Conservation (phyloP, 2,113 vertebrate species). For the Egretta garzetta region DNA sequence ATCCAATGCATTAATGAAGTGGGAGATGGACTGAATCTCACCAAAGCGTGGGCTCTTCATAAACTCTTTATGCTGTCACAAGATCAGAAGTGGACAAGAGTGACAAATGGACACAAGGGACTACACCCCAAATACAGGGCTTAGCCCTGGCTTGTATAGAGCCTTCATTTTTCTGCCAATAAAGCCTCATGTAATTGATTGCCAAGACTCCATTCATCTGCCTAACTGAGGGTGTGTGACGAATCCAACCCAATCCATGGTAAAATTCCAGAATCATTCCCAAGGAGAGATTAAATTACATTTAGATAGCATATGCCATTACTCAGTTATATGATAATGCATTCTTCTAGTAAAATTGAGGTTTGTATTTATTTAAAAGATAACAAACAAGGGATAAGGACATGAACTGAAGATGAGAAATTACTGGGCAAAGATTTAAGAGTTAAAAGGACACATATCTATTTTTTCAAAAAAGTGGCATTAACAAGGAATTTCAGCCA, state of each 20-base stretch:
- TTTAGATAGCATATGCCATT: background rate
- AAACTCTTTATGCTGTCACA: background rate
- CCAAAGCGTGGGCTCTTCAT: background rate
- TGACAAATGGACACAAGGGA: background rate
- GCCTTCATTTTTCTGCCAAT: background rate
- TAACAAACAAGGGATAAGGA: background rate
- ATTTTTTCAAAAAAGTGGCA: background rate
- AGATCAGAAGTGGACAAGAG: background rate
- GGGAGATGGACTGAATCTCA: background rate
- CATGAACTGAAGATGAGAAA: background rate
- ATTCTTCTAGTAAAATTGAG: background rate
- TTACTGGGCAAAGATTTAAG: background rate
- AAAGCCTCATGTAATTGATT: background rate
- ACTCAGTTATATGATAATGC: background rate
- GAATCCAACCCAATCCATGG: background rate
- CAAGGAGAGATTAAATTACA: background rate
- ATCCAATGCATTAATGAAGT: constrained; percentile 21
- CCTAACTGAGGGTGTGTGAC: accelerated
- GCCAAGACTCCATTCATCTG: background rate
- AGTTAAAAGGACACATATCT: background rate
- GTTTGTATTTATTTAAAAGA: background rate
- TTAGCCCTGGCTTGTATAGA: background rate
- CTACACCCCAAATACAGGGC: background rate
- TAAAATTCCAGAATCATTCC: background rate
- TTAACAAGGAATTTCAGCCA: background rate